Evolutionary conservation across 2,797 vertebrate species (phyloP).

Genomic region (Artibeus jamaicensis): DNA sequence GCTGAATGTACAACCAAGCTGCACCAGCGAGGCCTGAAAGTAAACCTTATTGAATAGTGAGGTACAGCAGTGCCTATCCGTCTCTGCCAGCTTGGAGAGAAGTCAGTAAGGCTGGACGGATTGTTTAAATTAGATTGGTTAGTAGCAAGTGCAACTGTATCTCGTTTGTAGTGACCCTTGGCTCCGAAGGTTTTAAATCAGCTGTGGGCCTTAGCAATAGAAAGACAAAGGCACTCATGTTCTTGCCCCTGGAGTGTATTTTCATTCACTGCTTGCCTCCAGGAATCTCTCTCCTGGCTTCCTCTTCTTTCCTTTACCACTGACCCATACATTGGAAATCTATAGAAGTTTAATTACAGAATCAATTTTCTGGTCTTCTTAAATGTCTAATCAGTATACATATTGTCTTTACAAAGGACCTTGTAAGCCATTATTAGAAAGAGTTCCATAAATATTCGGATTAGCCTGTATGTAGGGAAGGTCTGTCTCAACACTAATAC

Average conservation of each 20-base stretch:
- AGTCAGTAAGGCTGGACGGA: constrained; percentile 65
- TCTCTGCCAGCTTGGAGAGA: constrained; percentile 61
- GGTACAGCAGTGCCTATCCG: constrained; percentile 58
- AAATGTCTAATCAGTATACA: not conserved
- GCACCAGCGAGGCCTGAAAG: constrained; percentile 46
- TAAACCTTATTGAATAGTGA: constrained; percentile 69
- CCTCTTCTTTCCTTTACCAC: not conserved
- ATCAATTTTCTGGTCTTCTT: not conserved
- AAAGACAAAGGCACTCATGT: not conserved
- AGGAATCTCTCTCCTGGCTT: not conserved
- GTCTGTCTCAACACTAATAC: not conserved
- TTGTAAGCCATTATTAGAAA: not conserved
- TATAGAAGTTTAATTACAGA: fast-evolving
- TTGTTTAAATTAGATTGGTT: constrained; percentile 41
- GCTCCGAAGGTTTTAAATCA: not conserved
- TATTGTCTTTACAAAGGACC: not conserved
- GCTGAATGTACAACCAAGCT: constrained; percentile 35
- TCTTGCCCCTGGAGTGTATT: not conserved
- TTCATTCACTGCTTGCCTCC: not conserved
- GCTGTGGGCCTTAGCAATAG: not conserved
- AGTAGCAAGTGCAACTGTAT: not conserved
- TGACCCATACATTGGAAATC: not conserved
- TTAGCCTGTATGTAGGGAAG: not conserved
- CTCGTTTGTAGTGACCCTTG: not conserved
- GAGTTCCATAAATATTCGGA: not conserved